These are phyloP conservation scores for Trichogramma pretiosum DNA, from an alignment of 1,140 invertebrate genomes.

Conservation along the genomic window DNA sequence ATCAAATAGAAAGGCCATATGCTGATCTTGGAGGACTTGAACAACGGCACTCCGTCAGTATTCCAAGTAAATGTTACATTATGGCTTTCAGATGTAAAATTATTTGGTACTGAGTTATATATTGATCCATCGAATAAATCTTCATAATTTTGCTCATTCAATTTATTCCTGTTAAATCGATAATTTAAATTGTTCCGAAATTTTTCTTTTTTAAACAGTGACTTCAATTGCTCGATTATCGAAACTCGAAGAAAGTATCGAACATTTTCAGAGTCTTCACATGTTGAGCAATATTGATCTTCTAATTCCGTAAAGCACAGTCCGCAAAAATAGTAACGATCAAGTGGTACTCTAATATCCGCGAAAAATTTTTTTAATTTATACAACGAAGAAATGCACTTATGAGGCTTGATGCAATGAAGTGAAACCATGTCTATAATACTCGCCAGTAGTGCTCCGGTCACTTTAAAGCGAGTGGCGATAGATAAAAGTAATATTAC, in stretches of 20 bases:
- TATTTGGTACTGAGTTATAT: constrained; percentile 14
- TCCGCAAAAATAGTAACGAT: constrained; percentile 12
- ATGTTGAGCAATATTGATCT: constrained; percentile 1
- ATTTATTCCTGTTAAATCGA: constrained; percentile 10
- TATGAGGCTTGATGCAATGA: constrained; percentile 10
- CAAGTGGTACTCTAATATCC: neutral
- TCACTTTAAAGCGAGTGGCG: constrained; percentile 1
- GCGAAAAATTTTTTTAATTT: constrained; percentile 13
- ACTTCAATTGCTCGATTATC: constrained; percentile 11
- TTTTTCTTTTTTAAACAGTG: constrained; percentile 11
- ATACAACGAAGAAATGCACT: constrained; percentile 6
- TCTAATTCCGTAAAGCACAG: constrained; percentile 2
- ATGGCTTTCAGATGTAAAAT: constrained; percentile 7
- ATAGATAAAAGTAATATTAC: constrained; percentile 5
- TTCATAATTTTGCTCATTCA: constrained; percentile 14
- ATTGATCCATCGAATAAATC: constrained; percentile 23
- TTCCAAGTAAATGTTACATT: constrained; percentile 19
- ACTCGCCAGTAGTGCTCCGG: constrained; percentile 3
- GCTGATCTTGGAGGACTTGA: constrained; percentile 27
- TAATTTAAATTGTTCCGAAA: constrained; percentile 8
- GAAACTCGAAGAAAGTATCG: constrained; percentile 16
- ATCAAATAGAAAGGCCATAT: constrained; percentile 28
- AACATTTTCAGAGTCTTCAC: neutral
- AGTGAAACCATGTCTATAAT: constrained; percentile 3
- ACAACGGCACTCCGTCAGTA: too few relatives aligned